Base-by-base conservation (phyloP, 2,113 vertebrate species). In the Pogona vitticeps region DNA sequence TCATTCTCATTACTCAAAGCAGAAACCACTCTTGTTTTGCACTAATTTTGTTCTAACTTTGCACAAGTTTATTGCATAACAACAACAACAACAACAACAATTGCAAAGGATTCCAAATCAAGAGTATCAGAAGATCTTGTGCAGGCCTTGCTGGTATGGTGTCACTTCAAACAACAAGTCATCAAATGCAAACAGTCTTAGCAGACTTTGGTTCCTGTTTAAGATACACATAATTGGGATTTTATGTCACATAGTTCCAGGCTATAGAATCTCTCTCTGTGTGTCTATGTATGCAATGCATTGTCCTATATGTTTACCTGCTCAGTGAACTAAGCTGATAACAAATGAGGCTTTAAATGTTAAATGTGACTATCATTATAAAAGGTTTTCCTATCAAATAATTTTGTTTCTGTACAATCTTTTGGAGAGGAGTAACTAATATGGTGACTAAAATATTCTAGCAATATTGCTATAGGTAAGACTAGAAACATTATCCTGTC, bases 301-400 rank as follows among this genome's bases (percentile, higher is more conserved):
- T 84, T 82, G 63, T 92, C 91, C 90, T 88, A 80, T 77, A 13
- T 91, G 91, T 90, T 92, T 76, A 94, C 89, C 92, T 94, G 91
- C 87, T 94, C 94, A 88, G 56, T 91, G 89, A 96, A 93, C 91
- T 84, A 89, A 94, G 76, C 79, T 58, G 92, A 94, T 95, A 52
- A 93, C 71, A 96, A 95, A 96, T 94, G 90, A 96, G 90, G 91
- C 93, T 96, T 95, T 94, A 96, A 96, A 97, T 94, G 94, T 96
- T 96, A 96, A 97, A 96, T 94, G 94, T 88, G 96, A 94, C 91
- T 96, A 96, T 91, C 93, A 95, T 91, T 95, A 96, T 95, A 95
- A 96, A 95, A 96, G 86, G 72, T 91, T 95, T 86, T 95, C 80
- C 76, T 95, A 96, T 96, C 92, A 94, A 95, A 96, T 96, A 89